Evolutionary conservation across 2,113 vertebrate genomes (phyloP).

Genomic region (Euleptes europaea): DNA sequence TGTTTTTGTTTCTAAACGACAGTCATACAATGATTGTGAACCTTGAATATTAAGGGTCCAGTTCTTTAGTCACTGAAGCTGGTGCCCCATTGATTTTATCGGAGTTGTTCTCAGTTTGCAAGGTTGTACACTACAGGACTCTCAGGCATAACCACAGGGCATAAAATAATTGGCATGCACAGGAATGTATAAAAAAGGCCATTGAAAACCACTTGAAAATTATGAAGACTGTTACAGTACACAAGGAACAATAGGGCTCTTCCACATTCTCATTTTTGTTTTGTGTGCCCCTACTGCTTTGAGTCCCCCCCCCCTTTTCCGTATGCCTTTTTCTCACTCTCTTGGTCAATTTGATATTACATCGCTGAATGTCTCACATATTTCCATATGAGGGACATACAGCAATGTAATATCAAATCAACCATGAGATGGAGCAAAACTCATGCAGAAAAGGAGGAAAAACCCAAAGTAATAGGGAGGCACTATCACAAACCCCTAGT

Average conservation of each 20-base stretch:
- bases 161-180: neutral
- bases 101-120: neutral
- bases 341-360: no score
- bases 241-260: neutral
- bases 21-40: neutral
- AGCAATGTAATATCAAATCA: no score
- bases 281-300: no score
- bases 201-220: fast-evolving
- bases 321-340: no score
- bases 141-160: neutral
- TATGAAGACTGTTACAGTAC: neutral
- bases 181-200: neutral
- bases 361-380: no score
- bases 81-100: neutral
- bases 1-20: fast-evolving
- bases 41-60: neutral
- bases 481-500: no score
- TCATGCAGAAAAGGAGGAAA: neutral
- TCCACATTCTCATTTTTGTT: no score
- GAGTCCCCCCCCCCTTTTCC: no score
- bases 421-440: neutral
- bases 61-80: neutral
- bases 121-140: fast-evolving
- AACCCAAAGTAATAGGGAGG: no score
- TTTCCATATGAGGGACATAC: no score